A percentile compares a stretch with the other conserved stretches of the same genome.
Evolutionary conservation across 2,797 vertebrate genomes (phyloP).

Genomic region (Pyrrhura leucotis): DNA sequence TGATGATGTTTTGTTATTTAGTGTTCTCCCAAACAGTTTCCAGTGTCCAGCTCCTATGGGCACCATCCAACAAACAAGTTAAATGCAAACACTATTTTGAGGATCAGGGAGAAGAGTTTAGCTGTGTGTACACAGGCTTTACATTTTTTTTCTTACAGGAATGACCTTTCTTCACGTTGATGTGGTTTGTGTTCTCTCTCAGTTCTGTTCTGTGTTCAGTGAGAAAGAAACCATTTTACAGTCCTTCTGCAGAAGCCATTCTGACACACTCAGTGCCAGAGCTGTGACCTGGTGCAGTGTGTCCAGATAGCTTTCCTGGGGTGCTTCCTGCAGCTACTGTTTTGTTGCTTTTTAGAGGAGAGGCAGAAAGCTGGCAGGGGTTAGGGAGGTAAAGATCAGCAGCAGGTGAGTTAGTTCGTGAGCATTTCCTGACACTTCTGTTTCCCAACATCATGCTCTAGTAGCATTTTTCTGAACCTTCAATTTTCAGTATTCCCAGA

Average conservation of each 20-base stretch:
- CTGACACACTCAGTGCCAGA: not conserved
- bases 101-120: not conserved
- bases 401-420: not conserved
- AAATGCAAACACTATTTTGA: not conserved
- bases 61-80: not conserved
- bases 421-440: not conserved
- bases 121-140: not conserved
- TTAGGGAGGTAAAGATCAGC: not conserved
- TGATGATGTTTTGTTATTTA: not conserved
- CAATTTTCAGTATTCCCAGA: not conserved
- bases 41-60: not conserved
- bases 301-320: not conserved
- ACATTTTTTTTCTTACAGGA: not conserved
- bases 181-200: not conserved
- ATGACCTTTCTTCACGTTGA: not conserved
- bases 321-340: not conserved
- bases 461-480: not conserved
- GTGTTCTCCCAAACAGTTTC: not conserved
- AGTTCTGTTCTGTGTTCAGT: not conserved
- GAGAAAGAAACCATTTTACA: not conserved
- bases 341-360: not conserved
- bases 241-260: not conserved
- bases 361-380: not conserved
- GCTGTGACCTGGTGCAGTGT: not conserved
- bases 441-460: not conserved